Percentiles rank a stretch among this genome's conserved stretches.
Evolutionary conservation across 1,140 invertebrate genomes (phyloP).

Genomic region (Ganaspis sp.): DNA sequence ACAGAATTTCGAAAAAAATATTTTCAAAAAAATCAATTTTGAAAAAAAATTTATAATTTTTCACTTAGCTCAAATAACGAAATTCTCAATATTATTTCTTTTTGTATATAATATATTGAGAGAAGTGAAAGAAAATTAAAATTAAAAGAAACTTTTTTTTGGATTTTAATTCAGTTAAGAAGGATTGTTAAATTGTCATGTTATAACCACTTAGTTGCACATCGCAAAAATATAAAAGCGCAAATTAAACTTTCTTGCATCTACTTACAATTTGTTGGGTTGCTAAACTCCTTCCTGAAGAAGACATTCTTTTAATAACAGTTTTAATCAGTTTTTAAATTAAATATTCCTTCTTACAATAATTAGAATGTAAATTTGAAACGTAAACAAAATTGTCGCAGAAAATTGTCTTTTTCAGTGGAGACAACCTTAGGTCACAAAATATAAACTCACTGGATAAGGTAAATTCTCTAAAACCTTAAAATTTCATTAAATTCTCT

Average conservation of each 20-base stretch:
- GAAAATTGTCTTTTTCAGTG: constrained; percentile 10
- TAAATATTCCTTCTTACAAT: not conserved
- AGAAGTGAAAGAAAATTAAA: too few species aligned
- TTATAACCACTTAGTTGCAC: not conserved
- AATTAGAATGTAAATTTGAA: too few species aligned
- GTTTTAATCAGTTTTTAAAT: not conserved
- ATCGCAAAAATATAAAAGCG: constrained; percentile 15
- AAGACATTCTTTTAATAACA: not conserved
- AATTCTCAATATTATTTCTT: too few species aligned
- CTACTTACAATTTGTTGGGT: constrained; percentile 8
- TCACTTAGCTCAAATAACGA: too few species aligned
- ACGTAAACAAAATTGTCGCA: not conserved
- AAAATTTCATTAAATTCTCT: not conserved
- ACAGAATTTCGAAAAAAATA: too few species aligned
- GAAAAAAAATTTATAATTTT: too few species aligned
- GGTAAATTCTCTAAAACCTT: not conserved
- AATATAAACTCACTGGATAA: not conserved
- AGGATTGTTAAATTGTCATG: not conserved
- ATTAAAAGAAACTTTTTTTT: too few species aligned
- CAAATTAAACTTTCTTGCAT: constrained; percentile 23
- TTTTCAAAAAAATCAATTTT: too few species aligned
- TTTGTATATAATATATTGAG: too few species aligned
- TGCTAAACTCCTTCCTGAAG: not conserved
- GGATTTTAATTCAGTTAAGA: too few species aligned
- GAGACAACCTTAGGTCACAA: not conserved